phyloP scores from a whole-genome alignment of 2,113 vertebrate species.

The Pseudonaja textilis region DNA sequence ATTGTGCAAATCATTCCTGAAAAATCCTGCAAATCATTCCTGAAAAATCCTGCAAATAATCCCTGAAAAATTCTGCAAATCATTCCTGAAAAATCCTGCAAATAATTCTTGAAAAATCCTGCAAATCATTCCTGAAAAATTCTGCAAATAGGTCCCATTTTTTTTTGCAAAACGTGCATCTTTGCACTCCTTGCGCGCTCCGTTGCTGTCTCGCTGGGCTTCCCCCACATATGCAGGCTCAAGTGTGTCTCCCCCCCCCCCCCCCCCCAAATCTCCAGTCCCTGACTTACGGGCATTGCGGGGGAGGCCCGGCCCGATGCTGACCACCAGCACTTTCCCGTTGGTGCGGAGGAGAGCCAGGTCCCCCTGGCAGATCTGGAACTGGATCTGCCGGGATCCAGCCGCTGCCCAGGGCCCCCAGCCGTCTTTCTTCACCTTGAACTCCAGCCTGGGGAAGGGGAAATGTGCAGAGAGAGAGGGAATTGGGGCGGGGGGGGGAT shows the following conservation, averaged over 20 bases:
- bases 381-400: conserved; percentile 81
- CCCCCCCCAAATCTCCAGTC: not conserved
- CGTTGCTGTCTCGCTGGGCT: not conserved
- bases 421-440: conserved; percentile 83
- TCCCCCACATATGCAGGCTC: not conserved
- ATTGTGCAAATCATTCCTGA: not conserved
- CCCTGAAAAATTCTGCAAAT: no score
- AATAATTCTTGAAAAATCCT: no score
- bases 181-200: no score
- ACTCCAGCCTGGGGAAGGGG: conserved; percentile 71
- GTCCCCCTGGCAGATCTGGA: conserved; percentile 72
- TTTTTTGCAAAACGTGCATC: no score
- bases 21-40: no score
- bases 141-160: no score
- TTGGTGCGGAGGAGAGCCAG: conserved; percentile 66
- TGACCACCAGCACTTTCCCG: conserved; percentile 72
- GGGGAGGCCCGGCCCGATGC: conserved; percentile 75
- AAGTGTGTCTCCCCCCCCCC: no score
- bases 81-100: not conserved
- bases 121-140: no score
- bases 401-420: conserved; percentile 77
- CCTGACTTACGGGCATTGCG: conserved; percentile 74
- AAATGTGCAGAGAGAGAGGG: not conserved
- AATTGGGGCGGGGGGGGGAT: not conserved
- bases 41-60: not conserved